phyloP scores from a whole-genome alignment of 2,888 invertebrate species.

The Mythimna vitellina region DNA sequence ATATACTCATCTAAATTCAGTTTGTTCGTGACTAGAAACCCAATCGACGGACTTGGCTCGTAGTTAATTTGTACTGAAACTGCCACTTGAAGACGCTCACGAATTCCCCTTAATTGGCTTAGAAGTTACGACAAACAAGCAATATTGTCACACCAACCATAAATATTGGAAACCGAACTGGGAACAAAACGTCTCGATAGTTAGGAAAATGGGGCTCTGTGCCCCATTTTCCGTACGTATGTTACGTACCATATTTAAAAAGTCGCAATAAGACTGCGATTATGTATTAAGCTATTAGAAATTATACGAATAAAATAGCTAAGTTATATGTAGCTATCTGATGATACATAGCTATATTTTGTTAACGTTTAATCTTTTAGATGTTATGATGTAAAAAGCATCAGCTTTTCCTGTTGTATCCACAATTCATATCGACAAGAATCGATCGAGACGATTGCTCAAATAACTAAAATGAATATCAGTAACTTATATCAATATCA shows the following conservation, averaged over 20 bases:
- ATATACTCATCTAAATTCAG: constrained; percentile 86
- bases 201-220: constrained; percentile 53
- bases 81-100: constrained; percentile 79
- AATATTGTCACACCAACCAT: constrained; percentile 71
- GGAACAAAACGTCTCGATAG: constrained; percentile 48
- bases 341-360: constrained; percentile 10
- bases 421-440: not conserved
- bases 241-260: constrained; percentile 60
- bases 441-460: not conserved
- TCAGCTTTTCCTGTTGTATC: not conserved
- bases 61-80: constrained; percentile 82
- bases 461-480: not conserved
- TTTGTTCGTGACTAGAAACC: constrained; percentile 82
- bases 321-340: not conserved
- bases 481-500: not conserved
- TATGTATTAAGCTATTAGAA: constrained; percentile 26
- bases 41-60: constrained; percentile 75
- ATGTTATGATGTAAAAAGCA: not conserved
- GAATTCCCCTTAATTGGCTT: constrained; percentile 79
- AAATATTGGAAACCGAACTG: constrained; percentile 64
- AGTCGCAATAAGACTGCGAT: constrained; percentile 52
- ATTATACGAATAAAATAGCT: constrained; percentile 13
- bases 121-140: constrained; percentile 74
- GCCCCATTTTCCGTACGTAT: too few relatives aligned
- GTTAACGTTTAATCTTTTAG: not conserved